phyloP scores from a whole-genome alignment of 2,797 vertebrate genomes.

The Sciaenops ocellatus region DNA sequence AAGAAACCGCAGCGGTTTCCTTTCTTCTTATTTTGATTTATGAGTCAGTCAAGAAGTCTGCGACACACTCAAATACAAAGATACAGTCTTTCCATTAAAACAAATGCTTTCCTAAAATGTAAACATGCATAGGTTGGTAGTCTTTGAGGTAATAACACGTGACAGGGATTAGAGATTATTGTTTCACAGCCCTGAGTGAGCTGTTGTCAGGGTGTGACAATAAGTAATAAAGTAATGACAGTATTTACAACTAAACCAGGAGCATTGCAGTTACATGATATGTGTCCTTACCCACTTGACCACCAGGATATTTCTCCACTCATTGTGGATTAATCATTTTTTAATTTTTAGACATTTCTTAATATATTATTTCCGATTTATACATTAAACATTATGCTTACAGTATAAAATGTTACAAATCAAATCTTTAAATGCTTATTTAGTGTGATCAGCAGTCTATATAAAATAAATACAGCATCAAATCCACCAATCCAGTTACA shows the following conservation, averaged over 20 bases:
- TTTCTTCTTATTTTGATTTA: neutral
- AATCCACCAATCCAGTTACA: neutral
- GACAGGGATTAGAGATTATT: neutral
- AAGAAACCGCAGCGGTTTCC: neutral
- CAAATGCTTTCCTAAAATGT: neutral
- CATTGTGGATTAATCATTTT: neutral
- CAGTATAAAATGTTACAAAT: neutral
- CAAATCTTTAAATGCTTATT: neutral
- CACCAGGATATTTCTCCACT: neutral
- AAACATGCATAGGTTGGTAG: neutral
- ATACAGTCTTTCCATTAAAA: neutral
- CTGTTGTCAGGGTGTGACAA: neutral
- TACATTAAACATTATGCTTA: neutral
- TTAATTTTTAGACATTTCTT: too few species aligned
- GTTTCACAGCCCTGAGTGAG: neutral
- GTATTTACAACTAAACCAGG: neutral
- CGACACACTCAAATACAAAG: neutral
- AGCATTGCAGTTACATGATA: neutral
- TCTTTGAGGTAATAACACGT: neutral
- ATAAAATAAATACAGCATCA: neutral
- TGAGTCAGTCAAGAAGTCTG: conserved; percentile 2
- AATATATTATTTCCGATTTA: too few species aligned
- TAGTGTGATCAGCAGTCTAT: neutral
- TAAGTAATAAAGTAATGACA: neutral
- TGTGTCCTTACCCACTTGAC: neutral